A percentile compares a stretch with the other conserved stretches of the same genome.
Evolutionary conservation across 2,113 vertebrate species (phyloP).

Genomic region (Equus przewalskii): DNA sequence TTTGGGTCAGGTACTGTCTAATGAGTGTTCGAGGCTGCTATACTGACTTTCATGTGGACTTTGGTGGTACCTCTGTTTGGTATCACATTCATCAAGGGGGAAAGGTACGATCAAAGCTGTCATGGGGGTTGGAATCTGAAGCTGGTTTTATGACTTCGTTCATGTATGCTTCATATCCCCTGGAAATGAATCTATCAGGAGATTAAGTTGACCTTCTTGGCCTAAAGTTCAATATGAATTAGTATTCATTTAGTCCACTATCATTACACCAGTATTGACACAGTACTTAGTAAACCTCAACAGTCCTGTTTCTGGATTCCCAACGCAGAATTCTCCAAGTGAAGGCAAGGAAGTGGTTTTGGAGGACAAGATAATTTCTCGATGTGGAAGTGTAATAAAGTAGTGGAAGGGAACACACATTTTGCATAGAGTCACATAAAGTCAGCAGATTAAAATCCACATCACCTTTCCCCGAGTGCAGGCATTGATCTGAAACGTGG

Average conservation of each 20-base stretch:
- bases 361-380: constrained; percentile 40
- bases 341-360: constrained; percentile 13
- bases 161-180: constrained; percentile 1
- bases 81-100: constrained; percentile 98
- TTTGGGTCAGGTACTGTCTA: constrained; percentile 94
- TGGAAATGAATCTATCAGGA: neutral
- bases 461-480: neutral
- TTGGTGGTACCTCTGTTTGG: constrained; percentile 99
- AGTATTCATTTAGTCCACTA: neutral
- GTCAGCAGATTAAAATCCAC: neutral
- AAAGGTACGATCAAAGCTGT: constrained; percentile 90
- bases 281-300: neutral
- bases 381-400: neutral
- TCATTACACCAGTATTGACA: neutral
- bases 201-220: constrained; percentile 34
- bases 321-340: constrained; percentile 31
- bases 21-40: constrained; percentile 99
- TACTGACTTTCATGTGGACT: constrained; percentile 99
- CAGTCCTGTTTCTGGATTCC: constrained; percentile 27
- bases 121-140: constrained; percentile 35
- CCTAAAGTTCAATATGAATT: neutral
- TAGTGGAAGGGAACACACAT: constrained; percentile 23
- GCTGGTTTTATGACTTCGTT: neutral
- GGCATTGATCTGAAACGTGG: neutral
- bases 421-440: constrained; percentile 19